Evolutionary conservation across 2,797 vertebrate species (phyloP), one percentile per base, ranked within the genome.

Genomic region (Pogonophryne albipinna): DNA sequence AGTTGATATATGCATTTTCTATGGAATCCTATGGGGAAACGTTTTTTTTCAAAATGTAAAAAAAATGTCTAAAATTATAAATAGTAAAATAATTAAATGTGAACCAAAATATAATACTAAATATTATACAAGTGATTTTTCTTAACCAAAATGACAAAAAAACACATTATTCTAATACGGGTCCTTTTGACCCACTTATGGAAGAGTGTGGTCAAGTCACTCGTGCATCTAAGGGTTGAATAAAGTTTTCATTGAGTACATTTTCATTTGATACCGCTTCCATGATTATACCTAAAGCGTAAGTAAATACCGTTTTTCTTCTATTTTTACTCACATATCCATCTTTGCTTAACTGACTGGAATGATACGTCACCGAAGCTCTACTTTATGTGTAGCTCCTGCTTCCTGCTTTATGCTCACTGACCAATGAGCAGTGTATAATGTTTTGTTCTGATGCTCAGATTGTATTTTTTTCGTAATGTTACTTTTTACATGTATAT

Each of bases 381-480:
- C 49, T 56, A 1, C 34, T 2, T 65, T 72, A 77, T 76, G 67
- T 74, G 66, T 19, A 8, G 7, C 34, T 38, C 12, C 50, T 63
- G 76, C 59, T 66, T 47, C 66, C 52, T 78, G 46, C 74, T 71
- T 27, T 70, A 56, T 14, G 38, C 53, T 80, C 68, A 69, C 65
- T 79, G 80, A 79, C 38, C 44, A 56, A 41, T 78, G 47, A 70
- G 65, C 47, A 1, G 9, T 44, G 38, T 74, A n/a, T 71, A 62
- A 45, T 42, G 46, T 41, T 78, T 64, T 27, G 66, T 74, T 66
- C 23, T 44, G 17, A 77, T 75, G 65, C 47, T 47, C 57, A 64
- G 42, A 69, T n/a, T 82, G 64, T 63, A 55, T 45, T 71, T 59
- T 61, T 64, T 58, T 42, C 75, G 41, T 19, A 73, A 69, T 83